phyloP scores from a whole-genome alignment of 1,140 invertebrate species.

The Leptoteleia sp. region DNA sequence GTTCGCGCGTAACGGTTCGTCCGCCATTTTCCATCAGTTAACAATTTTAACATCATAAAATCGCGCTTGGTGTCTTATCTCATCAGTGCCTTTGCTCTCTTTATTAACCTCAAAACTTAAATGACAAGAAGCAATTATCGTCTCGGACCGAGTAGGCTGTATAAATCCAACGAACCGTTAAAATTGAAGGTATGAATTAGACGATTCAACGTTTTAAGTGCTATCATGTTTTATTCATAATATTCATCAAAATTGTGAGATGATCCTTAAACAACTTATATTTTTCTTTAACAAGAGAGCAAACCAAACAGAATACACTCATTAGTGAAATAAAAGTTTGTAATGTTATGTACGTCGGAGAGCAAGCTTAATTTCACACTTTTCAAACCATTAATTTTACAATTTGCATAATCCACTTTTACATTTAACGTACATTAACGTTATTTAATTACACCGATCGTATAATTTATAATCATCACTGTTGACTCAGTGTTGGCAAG shows the following conservation, averaged over 20 bases:
- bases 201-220: slow-evolving; percentile 44
- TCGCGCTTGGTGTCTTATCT: slow-evolving; percentile 31
- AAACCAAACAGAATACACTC: not conserved
- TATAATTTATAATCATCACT: not conserved
- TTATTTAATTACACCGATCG: not conserved
- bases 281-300: slow-evolving; percentile 6
- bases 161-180: slow-evolving; percentile 50
- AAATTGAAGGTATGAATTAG: slow-evolving; percentile 49
- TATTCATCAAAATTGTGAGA: slow-evolving; percentile 24
- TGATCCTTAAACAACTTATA: slow-evolving; percentile 15
- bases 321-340: no score
- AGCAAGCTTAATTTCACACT: no score
- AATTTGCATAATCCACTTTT: no score
- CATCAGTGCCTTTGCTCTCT: slow-evolving; percentile 47
- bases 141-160: slow-evolving; percentile 41
- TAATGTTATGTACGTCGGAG: no score
- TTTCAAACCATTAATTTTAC: no score
- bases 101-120: slow-evolving; percentile 60
- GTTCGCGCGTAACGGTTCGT: slow-evolving; percentile 8
- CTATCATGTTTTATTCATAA: slow-evolving; percentile 39
- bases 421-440: not conserved
- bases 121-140: slow-evolving; percentile 58
- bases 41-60: slow-evolving; percentile 53
- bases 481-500: not conserved
- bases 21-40: slow-evolving; percentile 33